These are phyloP conservation scores for Melitaea cinxia DNA, from an alignment of 1,140 invertebrate genomes.

Conservation along the genomic window DNA sequence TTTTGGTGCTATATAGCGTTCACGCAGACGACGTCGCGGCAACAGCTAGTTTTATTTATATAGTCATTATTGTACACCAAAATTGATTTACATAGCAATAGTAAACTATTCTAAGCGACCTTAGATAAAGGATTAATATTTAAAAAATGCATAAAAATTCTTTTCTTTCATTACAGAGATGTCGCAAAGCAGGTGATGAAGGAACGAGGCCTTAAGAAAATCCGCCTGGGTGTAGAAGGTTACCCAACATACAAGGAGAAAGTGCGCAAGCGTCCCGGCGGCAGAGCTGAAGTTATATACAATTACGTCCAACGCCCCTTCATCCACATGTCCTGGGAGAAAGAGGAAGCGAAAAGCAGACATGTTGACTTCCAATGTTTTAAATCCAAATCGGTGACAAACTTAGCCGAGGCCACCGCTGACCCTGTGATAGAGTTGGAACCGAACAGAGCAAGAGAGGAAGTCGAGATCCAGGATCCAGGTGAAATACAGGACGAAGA, in stretches of 20 bases:
- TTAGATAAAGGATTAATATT: too few relatives aligned
- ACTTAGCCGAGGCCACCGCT: conserved; percentile 95
- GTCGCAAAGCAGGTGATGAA: conserved; percentile 99
- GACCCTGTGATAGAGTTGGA: conserved; percentile 85
- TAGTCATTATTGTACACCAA: too few relatives aligned
- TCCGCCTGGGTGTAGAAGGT: conserved; percentile 98
- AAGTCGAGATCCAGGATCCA: conserved; percentile 49
- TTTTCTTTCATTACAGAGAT: conserved; percentile 84
- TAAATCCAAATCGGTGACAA: conserved; percentile 96
- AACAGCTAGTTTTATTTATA: too few relatives aligned
- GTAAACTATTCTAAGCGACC: too few relatives aligned
- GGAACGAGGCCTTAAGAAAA: conserved; percentile 98
- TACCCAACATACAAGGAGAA: conserved; percentile 99
- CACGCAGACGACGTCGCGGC: too few relatives aligned
- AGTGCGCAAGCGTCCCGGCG: conserved; percentile 93
- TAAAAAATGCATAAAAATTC: too few relatives aligned
- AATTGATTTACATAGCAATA: too few relatives aligned
- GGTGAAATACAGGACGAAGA: conserved; percentile 52
- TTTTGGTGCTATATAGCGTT: too few relatives aligned
- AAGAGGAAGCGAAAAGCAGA: conserved; percentile 98
- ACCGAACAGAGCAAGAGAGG: conserved; percentile 44
- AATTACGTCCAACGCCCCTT: conserved; percentile 99
- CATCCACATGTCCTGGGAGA: conserved; percentile 99
- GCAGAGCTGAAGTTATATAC: conserved; percentile 97
- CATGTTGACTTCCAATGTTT: conserved; percentile 99